Conservation (phyloP, 2,888 invertebrate species). For the Lasius fuliginosus region DNA sequence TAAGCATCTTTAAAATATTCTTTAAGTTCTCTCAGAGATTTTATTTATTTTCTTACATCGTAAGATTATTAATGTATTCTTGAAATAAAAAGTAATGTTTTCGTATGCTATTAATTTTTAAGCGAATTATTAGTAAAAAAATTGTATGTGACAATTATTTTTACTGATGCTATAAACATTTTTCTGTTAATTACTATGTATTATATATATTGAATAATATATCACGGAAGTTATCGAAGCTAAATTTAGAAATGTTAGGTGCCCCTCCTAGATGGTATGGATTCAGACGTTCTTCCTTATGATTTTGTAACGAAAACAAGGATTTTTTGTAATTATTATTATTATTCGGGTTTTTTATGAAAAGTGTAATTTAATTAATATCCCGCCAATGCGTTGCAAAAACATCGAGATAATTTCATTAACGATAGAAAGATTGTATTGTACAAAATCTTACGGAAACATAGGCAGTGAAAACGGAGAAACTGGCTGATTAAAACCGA, state of each 20-base stretch:
- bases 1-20: conserved; percentile 3
- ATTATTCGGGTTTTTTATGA: background rate
- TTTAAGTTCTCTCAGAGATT: background rate
- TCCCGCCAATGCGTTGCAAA: conserved; percentile 43
- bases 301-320: conserved; percentile 17
- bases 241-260: conserved; percentile 26
- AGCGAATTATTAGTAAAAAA: conserved; percentile 2
- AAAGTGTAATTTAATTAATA: conserved; percentile 12
- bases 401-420: conserved; percentile 24
- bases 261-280: conserved; percentile 23
- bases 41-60: background rate
- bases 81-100: background rate
- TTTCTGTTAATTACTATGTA: background rate
- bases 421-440: background rate
- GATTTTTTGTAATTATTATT: conserved; percentile 20
- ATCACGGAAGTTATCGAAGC: conserved; percentile 37
- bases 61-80: conserved; percentile 11
- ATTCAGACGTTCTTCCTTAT: conserved; percentile 23
- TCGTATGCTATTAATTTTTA: background rate
- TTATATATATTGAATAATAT: background rate
- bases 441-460: background rate
- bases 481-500: conserved; percentile 29
- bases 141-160: conserved; percentile 15
- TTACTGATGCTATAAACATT: background rate
- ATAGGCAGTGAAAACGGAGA: conserved; percentile 32